phyloP scores from a whole-genome alignment of 2,888 invertebrate genomes.

The Diadegma fenestrale region DNA sequence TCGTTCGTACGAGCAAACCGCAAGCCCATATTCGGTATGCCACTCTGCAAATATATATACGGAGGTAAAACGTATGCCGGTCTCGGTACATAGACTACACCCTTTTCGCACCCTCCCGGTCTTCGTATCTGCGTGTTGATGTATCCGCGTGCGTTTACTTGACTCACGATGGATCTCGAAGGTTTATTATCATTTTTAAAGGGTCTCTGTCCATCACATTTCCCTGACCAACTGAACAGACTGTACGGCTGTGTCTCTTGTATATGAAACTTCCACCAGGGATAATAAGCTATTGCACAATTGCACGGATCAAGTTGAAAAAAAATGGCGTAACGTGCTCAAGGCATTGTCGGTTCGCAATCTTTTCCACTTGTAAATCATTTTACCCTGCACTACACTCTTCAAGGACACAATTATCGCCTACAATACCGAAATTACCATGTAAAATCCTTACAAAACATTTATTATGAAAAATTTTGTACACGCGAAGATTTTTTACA shows the following conservation, averaged over 20 bases:
- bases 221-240: constrained; percentile 29
- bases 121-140: constrained; percentile 1
- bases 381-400: constrained; percentile 4
- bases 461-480: not conserved
- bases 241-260: constrained; percentile 35
- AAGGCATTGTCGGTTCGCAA: constrained; percentile 26
- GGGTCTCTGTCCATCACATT: constrained; percentile 58
- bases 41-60: constrained; percentile 57
- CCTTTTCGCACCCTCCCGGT: not conserved
- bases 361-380: constrained; percentile 15
- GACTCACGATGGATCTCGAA: constrained; percentile 55
- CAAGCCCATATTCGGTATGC: constrained; percentile 68
- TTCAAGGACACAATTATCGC: constrained; percentile 32
- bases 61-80: constrained; percentile 57
- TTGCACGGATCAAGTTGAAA: not conserved
- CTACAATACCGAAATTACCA: not conserved
- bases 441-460: too few species aligned
- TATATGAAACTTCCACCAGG: constrained; percentile 25
- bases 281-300: constrained; percentile 36
- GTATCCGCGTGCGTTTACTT: not conserved
- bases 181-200: constrained; percentile 67
- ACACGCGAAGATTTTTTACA: too few species aligned
- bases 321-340: not conserved
- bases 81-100: constrained; percentile 10
- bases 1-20: constrained; percentile 62